Base-by-base conservation (phyloP, 2,888 invertebrate genomes). In the Caenorhabditis uteleia region DNA sequence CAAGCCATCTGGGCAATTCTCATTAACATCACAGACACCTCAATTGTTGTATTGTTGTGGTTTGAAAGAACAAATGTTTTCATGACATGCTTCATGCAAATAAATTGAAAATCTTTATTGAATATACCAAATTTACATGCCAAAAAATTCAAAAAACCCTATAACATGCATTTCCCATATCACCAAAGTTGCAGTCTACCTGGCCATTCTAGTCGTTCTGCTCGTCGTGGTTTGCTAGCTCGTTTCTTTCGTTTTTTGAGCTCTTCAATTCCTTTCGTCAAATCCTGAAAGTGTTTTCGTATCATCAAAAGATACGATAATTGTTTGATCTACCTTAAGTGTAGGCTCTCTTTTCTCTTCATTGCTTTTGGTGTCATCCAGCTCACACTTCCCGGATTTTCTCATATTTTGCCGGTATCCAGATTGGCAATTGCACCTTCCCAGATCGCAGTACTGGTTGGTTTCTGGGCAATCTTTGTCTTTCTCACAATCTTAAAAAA, bases 151-250 rank as follows among this genome's bases (percentile, higher is more conserved):
- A 45, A 14, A 23, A 33, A 18, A 5, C 14, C 10, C 21, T 7
- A 4, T n/a, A 23, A 27, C 40, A 47, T 47, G 42, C 23, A 14
- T 27, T 18, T 16, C 26, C 29, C 46, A 46, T 47, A 27, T 59
- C 53, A 51, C 43, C 53, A 59, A 39, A 49, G 27, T 36, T 44
- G n/a, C 40, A 42, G 40, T 49, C 49, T 65, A 65, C 79, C 78
- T 74, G 78, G 79, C 79, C 78, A 79, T 38, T 78, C 77, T 21
- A 78, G 71, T 50, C 77, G 44, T 40, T 78, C 78, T 38, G 74
- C 73, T 8, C 71, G 38, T 34, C 71, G 33, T 18, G 74, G 73
- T 43, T 78, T 79, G 10, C 62, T 53, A 4, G 40, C 47, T 36
- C 56, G 36, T 38, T 57, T 62, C 25, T 25, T 53, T n/a, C 55